These are phyloP conservation scores for Nothocercus julius DNA, from an alignment of 2,113 vertebrate species.

Conservation along the genomic window DNA sequence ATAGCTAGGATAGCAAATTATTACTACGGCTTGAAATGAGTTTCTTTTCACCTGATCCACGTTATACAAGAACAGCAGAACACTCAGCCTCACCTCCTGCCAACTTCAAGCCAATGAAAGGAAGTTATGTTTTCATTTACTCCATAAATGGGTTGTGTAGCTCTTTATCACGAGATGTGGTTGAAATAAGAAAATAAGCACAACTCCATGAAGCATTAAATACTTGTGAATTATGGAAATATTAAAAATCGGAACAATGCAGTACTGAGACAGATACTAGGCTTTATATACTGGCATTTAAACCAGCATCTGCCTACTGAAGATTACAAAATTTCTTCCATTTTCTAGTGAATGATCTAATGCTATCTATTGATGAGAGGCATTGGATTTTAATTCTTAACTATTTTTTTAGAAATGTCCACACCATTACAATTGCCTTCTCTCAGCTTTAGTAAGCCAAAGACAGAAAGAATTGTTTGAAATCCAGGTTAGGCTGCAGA, in stretches of 20 bases:
- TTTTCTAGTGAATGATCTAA: background rate
- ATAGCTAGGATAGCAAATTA: background rate
- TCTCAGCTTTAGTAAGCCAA: background rate
- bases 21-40: background rate
- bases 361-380: background rate
- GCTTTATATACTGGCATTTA: background rate
- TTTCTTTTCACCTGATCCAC: background rate
- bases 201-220: background rate
- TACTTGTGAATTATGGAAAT: background rate
- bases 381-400: background rate
- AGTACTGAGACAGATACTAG: background rate
- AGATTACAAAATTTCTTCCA: background rate
- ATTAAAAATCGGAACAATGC: background rate
- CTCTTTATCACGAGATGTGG: background rate
- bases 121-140: background rate
- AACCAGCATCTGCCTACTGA: background rate
- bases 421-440: background rate
- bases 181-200: background rate
- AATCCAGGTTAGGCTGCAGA: background rate
- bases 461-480: background rate
- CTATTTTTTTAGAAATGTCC: background rate
- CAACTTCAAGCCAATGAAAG: background rate
- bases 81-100: background rate
- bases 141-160: background rate
- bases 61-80: background rate